Evolutionary conservation across 1,140 invertebrate species (phyloP).

Genomic region (Drosophila suzukii): DNA sequence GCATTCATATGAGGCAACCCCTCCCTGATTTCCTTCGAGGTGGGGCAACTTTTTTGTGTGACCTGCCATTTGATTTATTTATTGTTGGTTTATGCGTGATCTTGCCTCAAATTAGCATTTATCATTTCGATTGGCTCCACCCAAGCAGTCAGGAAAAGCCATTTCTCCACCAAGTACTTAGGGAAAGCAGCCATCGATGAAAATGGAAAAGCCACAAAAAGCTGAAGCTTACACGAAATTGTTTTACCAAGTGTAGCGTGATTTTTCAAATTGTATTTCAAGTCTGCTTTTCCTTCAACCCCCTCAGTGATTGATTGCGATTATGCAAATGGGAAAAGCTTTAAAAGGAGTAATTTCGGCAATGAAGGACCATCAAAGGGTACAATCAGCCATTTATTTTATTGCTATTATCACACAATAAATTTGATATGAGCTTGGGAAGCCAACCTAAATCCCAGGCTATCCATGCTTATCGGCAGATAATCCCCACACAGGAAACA

Average conservation of each 20-base stretch:
- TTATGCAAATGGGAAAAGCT: slow-evolving; percentile 63
- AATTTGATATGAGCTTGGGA: slow-evolving; percentile 62
- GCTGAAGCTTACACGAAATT: slow-evolving; percentile 51
- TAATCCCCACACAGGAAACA: slow-evolving; percentile 54
- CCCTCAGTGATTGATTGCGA: slow-evolving; percentile 70
- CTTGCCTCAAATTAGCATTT: slow-evolving; percentile 83
- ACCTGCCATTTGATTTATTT: slow-evolving; percentile 82
- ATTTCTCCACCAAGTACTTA: slow-evolving; percentile 32
- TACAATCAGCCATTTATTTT: slow-evolving; percentile 25
- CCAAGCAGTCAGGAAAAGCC: slow-evolving; percentile 7
- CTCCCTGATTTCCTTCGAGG: not conserved
- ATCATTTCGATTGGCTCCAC: slow-evolving; percentile 66
- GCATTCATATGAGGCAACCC: slow-evolving; percentile 72
- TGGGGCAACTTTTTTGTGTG: slow-evolving; percentile 70
- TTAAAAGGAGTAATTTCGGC: slow-evolving; percentile 2
- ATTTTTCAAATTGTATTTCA: slow-evolving; percentile 69
- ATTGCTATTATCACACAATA: slow-evolving; percentile 73
- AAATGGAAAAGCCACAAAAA: not conserved
- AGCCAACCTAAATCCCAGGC: slow-evolving; percentile 28
- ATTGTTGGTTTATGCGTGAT: slow-evolving; percentile 84
- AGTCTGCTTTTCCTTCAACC: not conserved
- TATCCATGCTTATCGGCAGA: slow-evolving; percentile 18
- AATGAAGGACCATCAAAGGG: slow-evolving; percentile 13
- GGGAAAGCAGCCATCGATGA: slow-evolving; percentile 3
- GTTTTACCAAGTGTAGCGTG: slow-evolving; percentile 75